Base-by-base conservation (phyloP, 2,888 invertebrate species). In the Limnephilus marmoratus region DNA sequence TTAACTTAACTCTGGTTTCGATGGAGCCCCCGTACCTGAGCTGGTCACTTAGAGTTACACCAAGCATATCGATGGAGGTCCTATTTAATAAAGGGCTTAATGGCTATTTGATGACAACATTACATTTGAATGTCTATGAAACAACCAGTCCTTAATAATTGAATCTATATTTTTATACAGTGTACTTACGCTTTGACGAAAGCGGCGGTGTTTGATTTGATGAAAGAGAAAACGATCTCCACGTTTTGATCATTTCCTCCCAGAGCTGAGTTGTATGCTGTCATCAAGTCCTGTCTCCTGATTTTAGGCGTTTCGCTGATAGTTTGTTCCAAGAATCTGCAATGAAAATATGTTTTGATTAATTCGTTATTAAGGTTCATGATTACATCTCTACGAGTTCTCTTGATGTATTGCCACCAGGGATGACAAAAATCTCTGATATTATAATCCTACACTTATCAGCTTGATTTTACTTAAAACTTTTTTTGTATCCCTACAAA, bases 201-300 rank as follows among this genome's bases (percentile, higher is more conserved):
- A 0, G 94, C 93, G 3, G 94, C 94, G 85, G 95, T 95, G 92
- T 96, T 96, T 0, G 94, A 92, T 85, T 95, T 95, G 7, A 97
- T 94, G 91, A 96, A 96, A 0, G 96, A 94, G 90, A 97, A 95
- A 0, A 97, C 97, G 0, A 96, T 94, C 4, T 95, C 94, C 1
- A 97, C 95, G 91, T 97, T 96, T 93, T 95, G 95, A 87, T 96
- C 96, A 94, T 96, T 96, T 93, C 95, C 96, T 0, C 95, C 94
- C 81, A 97, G 95, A 0, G 97, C 96, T 11, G 96, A 95, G 0
- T 95, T 93, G 94, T 96, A 94, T 88, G 95, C 96, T 1, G 95
- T 94, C 0, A 95, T 95, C 5, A 96, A 94, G 94, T 97, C 95
- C 94, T 96, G 95, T 81, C 94, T 92, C 94, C 96, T 93, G 94